Base-by-base conservation (phyloP, 2,113 vertebrate species). In the Syngnathus typhle region DNA sequence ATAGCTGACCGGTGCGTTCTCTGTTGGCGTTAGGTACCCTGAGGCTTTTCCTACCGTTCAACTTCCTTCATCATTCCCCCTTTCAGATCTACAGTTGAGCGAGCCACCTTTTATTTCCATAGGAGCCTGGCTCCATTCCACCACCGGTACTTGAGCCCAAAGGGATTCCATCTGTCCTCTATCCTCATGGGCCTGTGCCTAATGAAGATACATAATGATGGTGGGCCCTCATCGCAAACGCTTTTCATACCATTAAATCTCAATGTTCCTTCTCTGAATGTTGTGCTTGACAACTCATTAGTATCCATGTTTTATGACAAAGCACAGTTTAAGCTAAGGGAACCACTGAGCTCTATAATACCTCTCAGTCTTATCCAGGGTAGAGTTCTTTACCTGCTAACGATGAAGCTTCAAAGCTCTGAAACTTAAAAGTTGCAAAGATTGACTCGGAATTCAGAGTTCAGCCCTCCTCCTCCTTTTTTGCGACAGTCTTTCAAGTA, bases 141-240 rank as follows among this genome's bases (percentile, higher is more conserved):
- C 41, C 60, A 16, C 3, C 12, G 37, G n/a, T 62, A 62, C 39
- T 62, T 27, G 41, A 23, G 60, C 60, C 41, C 60, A 44, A 13
- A 10, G 21, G 60, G 60, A 27, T 44, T 62, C 41, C 60, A 62
- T 62, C 60, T 62, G 60, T 62, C 21, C 41, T n/a, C 21, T 39
- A 62, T 62, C 21, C 60, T 46, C 60, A 62, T 44, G 60, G 39
- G 60, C 11, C 21, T 11, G 21, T 46, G 60, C 21, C 41, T 44
- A 61, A 41, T 61, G 38, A 61, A 61, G 59, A 61, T 16, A 60
- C 16, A 62, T 44, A 21, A 44, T 44, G 41, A 27, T 46, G 60
- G 41, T 8, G 41, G 39, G 41, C 7, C 41, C 41, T 44, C 41
- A 23, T 62, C 6, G 21, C 39, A 46, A 62, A 62, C 21, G 13